Evolutionary conservation across 1,140 invertebrate species (phyloP).

Genomic region (Bemisia tabaci): DNA sequence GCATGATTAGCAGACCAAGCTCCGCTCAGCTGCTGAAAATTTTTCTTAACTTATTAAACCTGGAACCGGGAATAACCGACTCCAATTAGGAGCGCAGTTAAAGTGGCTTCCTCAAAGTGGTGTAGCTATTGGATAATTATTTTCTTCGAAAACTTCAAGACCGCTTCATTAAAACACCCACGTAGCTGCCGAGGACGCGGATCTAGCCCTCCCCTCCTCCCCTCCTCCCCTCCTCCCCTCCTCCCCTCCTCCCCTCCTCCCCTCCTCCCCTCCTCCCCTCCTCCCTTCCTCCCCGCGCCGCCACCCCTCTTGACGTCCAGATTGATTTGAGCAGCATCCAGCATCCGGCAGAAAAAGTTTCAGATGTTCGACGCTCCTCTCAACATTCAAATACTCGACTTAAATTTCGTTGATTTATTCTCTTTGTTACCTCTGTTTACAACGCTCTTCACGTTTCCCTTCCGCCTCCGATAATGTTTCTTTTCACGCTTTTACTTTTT

Average conservation of each 20-base stretch:
- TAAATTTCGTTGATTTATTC: too few relatives aligned
- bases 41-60: neutral
- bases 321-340: neutral
- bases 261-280: neutral
- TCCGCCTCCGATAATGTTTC: too few relatives aligned
- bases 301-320: neutral
- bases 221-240: neutral
- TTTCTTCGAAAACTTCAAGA: neutral
- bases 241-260: neutral
- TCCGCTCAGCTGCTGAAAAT: too few relatives aligned
- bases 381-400: too few relatives aligned
- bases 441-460: too few relatives aligned
- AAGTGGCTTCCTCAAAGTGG: neutral
- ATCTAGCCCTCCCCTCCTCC: neutral
- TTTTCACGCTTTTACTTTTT: too few relatives aligned
- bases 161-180: neutral
- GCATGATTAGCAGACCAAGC: too few relatives aligned
- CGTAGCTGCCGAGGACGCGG: neutral
- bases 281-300: neutral
- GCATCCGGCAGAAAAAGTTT: neutral
- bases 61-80: neutral
- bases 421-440: too few relatives aligned
- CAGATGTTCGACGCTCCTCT: too few relatives aligned
- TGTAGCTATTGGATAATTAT: neutral
- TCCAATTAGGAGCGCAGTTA: neutral